A percentile compares a stretch with the other conserved stretches of the same genome.
phyloP scores from a whole-genome alignment of 2,888 invertebrate species.

The Junonia oenone region DNA sequence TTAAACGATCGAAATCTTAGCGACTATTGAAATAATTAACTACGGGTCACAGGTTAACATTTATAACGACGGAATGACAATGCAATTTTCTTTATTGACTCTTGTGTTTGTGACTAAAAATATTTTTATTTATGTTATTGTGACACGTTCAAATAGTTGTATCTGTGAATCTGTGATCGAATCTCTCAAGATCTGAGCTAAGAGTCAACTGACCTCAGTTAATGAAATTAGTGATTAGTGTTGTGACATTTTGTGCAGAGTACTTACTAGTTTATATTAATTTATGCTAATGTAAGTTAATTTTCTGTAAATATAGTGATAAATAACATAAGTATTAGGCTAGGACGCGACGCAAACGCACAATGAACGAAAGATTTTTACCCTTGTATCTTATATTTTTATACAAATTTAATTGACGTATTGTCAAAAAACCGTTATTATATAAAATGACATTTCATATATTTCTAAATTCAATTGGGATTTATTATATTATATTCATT shows the following conservation, averaged over 20 bases:
- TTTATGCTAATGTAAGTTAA: slow-evolving; percentile 71
- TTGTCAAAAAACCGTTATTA: slow-evolving; percentile 68
- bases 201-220: slow-evolving; percentile 49
- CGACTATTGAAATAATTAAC: slow-evolving; percentile 26
- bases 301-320: slow-evolving; percentile 68
- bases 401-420: slow-evolving; percentile 68
- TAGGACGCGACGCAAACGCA: slow-evolving; percentile 35
- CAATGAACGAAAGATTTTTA: slow-evolving; percentile 37
- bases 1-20: slow-evolving; percentile 56
- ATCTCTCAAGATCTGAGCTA: slow-evolving; percentile 19
- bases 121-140: neutral
- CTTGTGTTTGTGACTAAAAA: neutral
- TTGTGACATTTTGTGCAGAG: slow-evolving; percentile 76
- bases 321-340: slow-evolving; percentile 35
- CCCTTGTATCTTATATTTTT: slow-evolving; percentile 68
- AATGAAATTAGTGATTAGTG: slow-evolving; percentile 49
- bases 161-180: slow-evolving; percentile 11
- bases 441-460: slow-evolving; percentile 36
- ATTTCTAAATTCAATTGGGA: neutral
- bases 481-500: neutral
- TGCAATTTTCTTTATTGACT: neutral
- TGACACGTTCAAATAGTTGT: neutral
- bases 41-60: slow-evolving; percentile 6
- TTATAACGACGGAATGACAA: neutral
- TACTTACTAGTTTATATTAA: slow-evolving; percentile 79